Evolutionary conservation across 2,888 invertebrate species (phyloP).

Genomic region (Enchytraeus crypticus): DNA sequence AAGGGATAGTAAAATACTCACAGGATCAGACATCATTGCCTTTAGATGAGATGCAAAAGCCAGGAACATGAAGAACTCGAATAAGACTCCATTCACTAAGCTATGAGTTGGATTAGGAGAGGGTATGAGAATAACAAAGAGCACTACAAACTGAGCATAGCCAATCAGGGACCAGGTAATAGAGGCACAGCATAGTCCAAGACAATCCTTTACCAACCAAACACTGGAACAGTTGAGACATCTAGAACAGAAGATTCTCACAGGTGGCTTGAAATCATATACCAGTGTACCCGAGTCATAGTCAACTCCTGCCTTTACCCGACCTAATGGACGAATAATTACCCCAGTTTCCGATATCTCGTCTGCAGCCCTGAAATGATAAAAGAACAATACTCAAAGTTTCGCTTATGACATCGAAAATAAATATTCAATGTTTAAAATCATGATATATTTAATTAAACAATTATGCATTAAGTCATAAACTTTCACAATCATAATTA

Average conservation of each 20-base stretch:
- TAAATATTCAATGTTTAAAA: too few relatives aligned
- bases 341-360: too few relatives aligned
- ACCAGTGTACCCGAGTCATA: slow-evolving; percentile 35
- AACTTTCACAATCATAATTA: too few relatives aligned
- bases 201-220: slow-evolving; percentile 73
- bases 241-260: slow-evolving; percentile 32
- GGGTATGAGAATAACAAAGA: slow-evolving; percentile 65
- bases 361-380: too few relatives aligned
- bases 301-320: slow-evolving; percentile 1
- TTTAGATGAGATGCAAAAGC: slow-evolving; percentile 67
- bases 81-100: slow-evolving; percentile 63
- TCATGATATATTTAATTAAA: too few relatives aligned
- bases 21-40: slow-evolving; percentile 78
- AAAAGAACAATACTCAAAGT: too few relatives aligned
- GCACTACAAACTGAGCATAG: slow-evolving; percentile 79
- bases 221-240: slow-evolving; percentile 27
- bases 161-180: slow-evolving; percentile 71
- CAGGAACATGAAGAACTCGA: slow-evolving; percentile 68
- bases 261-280: slow-evolving; percentile 38
- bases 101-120: slow-evolving; percentile 58
- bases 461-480: too few relatives aligned
- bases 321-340: slow-evolving; percentile 6
- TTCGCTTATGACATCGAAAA: too few relatives aligned
- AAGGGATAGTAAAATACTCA: slow-evolving; percentile 54
- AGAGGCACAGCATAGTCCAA: slow-evolving; percentile 72